Percentiles rank a stretch among this genome's conserved stretches.
phyloP scores from a whole-genome alignment of 2,113 vertebrate species.

The Mugil cephalus region DNA sequence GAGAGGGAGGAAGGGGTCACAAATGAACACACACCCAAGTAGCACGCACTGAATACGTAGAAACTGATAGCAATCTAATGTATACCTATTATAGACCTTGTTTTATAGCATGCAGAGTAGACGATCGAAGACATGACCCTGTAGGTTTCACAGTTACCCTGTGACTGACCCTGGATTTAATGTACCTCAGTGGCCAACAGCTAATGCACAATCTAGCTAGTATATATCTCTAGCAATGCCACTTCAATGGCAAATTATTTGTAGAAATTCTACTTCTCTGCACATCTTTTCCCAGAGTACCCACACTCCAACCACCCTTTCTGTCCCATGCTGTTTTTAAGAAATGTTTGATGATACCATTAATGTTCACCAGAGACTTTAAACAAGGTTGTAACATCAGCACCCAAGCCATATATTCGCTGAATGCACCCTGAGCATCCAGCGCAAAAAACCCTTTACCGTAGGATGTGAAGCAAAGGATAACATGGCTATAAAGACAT shows the following conservation, averaged over 20 bases:
- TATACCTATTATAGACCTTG: conserved; percentile 66
- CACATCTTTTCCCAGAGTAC: conserved; percentile 34
- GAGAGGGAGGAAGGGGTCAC: conserved; percentile 21
- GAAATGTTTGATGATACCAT: conserved; percentile 37
- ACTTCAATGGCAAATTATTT: conserved; percentile 64
- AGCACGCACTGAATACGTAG: conserved; percentile 70
- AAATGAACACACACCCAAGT: conserved; percentile 62
- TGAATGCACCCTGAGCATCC: conserved; percentile 44
- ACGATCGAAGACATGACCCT: conserved; percentile 59
- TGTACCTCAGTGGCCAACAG: conserved; percentile 71
- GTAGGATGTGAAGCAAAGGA: conserved; percentile 31
- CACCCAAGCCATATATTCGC: conserved; percentile 72
- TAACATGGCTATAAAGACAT: conserved; percentile 37
- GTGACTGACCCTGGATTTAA: conserved; percentile 35
- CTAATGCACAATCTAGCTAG: conserved; percentile 72
- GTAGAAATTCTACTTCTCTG: conserved; percentile 20
- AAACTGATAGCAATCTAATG: conserved; percentile 70
- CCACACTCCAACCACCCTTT: conserved; percentile 27
- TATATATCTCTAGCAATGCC: conserved; percentile 52
- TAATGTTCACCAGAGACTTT: conserved; percentile 49
- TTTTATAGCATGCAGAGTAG: conserved; percentile 80
- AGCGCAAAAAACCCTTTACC: conserved; percentile 75
- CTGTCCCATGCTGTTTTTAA: conserved; percentile 28
- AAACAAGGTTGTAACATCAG: conserved; percentile 49
- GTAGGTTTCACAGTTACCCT: conserved; percentile 65